Base-by-base conservation (phyloP, 1,140 invertebrate genomes). In the Meloidogyne hapla region DNA sequence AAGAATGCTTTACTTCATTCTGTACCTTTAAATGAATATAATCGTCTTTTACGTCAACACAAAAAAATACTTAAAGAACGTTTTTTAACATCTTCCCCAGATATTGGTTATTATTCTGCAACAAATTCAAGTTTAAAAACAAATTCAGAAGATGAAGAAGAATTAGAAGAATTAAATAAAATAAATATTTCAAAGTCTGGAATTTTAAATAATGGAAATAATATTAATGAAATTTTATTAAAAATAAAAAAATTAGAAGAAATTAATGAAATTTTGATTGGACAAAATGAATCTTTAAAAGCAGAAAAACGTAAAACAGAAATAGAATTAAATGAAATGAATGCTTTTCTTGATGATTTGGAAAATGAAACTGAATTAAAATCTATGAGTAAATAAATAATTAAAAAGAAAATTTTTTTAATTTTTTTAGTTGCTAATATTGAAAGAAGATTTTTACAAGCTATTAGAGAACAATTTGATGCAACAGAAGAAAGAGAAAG, bases 361-460 rank as follows among this genome's bases (percentile, higher is more conserved):
- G 82, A 82, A 66, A 74, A 78, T 73, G 69, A 82, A 76, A 82
- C 82, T 42, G 81, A 82, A 40, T 18, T 82, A 23, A 82, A 82
- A 64, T 76, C 69, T 42, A 81, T 82, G 80, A 72, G 80, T 81
- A 25, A 72, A 66, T 70, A 15, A 42, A 42, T 12, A 18, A 66
- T 64, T 26, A 40, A 63, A 15, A 8, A 68, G 72, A 12, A 25
- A 42, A 15, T 48, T 45, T 56, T 78, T 23, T 8, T 23, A 26
- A 21, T 15, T 61, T 33, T 74, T 69, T 70, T 73, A 84, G 48
- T 68, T 69, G 78, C 77, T 12, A 82, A 82, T 68, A 83, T 82
- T 67, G 82, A 82, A 76, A 56, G 79, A 5, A 61, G 81, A 15
- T 82, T 83, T 28, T 33, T 82, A 2, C 82, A 83, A 69, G 81